Conservation (phyloP, 2,797 vertebrate species). For the Cyprinodon diabolis region DNA sequence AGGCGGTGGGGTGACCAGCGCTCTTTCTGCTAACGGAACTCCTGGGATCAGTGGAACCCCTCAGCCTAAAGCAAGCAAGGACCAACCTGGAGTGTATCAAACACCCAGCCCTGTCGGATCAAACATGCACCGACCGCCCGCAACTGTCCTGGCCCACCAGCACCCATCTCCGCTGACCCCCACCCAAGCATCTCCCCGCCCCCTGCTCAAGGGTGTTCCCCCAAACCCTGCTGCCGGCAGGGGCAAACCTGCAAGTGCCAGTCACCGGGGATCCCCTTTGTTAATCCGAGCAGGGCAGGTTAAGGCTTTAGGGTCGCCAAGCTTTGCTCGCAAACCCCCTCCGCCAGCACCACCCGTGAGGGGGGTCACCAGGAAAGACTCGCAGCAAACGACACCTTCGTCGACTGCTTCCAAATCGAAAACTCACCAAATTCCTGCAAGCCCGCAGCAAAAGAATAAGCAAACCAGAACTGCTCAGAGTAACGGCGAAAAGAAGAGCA, state of each 20-base stretch:
- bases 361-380: slow-evolving; percentile 81
- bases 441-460: slow-evolving; percentile 42
- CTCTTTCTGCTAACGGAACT: slow-evolving; percentile 48
- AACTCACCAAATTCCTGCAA: slow-evolving; percentile 22
- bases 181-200: slow-evolving; percentile 64
- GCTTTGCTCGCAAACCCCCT: slow-evolving; percentile 78
- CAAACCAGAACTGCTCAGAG: slow-evolving; percentile 31
- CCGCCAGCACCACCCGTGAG: slow-evolving; percentile 83
- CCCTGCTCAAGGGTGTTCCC: slow-evolving; percentile 62
- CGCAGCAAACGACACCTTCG: slow-evolving; percentile 23
- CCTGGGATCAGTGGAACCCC: slow-evolving; percentile 35
- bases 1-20: slow-evolving; percentile 48
- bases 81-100: slow-evolving; percentile 75
- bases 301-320: slow-evolving; percentile 77
- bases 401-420: slow-evolving; percentile 34
- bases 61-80: slow-evolving; percentile 65
- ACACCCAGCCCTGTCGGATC: slow-evolving; percentile 69
- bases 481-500: slow-evolving; percentile 52
- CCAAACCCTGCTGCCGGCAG: slow-evolving; percentile 58
- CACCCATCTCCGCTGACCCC: slow-evolving; percentile 63
- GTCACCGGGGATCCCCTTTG: slow-evolving; percentile 76
- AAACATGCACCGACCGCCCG: slow-evolving; percentile 61
- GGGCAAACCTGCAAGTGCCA: slow-evolving; percentile 65
- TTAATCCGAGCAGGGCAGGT: slow-evolving; percentile 72
- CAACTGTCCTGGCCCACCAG: slow-evolving; percentile 69